Evolutionary conservation across 2,113 vertebrate genomes (phyloP), one percentile per base, ranked within the genome.

Genomic region (Eolophus roseicapilla): DNA sequence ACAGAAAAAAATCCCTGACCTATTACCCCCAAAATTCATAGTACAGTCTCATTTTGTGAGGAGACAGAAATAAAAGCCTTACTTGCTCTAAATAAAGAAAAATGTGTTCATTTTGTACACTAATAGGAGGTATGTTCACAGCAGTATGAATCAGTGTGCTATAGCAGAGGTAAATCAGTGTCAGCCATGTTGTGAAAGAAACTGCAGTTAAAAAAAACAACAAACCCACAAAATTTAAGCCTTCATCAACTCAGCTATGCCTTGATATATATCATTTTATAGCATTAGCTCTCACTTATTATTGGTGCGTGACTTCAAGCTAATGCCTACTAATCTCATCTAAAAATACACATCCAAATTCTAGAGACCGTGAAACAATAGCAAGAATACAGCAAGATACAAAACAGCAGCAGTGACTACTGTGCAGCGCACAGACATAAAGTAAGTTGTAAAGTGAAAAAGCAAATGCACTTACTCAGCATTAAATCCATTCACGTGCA

Each of bases 401-500:
- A 70, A 86, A 76, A 18, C 74, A 82, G 19, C 68, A 87, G 73
- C 74, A 83, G 41, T 5, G 28, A 64, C 62, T 46, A 16, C 46
- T 18, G 23, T 18, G 70, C 5, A 1, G 73, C 0, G 3, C 68
- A 74, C 11, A 65, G 83, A 41, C 17, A 4, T 69, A 83, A 90
- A 77, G 37, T 41, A 88, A 25, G 17, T 13, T 39, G 46, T 76
- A 60, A 92, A 96, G 74, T 62, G 75, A 86, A 94, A 95, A 90
- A 90, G 55, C 55, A 71, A 94, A 95, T 91, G 96, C 93, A 99
- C 99, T 99, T 98, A 99, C 99, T 99, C 99, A 98, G 99, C 99
- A 98, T 99, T 99, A 98, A 99, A 99, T 98, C 99, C 99, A 95
- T 99, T 99, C 97, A 99, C 99, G 94, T 99, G 99, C 82, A 99